These are phyloP conservation scores for Neotoma lepida DNA, from an alignment of 2,113 vertebrate species.

Conservation along the genomic window DNA sequence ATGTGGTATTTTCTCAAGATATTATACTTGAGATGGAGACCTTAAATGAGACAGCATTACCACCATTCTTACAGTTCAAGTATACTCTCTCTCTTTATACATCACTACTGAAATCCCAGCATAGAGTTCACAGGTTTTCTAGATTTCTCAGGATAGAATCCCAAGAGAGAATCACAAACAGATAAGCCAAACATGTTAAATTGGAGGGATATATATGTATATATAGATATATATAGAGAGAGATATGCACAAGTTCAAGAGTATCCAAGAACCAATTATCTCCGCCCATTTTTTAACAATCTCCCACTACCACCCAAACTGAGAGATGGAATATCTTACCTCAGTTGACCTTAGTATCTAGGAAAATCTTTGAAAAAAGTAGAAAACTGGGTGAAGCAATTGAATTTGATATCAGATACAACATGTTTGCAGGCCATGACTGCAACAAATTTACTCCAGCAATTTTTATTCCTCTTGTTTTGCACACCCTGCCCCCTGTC, in stretches of 20 bases:
- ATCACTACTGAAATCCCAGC: neutral
- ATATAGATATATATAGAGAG: neutral
- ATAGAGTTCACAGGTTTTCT: neutral
- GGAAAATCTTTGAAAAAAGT: constrained; percentile 40
- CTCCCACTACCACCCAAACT: neutral
- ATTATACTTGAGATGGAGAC: neutral
- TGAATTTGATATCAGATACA: constrained; percentile 37
- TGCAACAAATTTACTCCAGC: constrained; percentile 11
- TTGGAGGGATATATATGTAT: neutral
- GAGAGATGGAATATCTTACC: constrained; percentile 34
- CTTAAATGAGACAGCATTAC: neutral
- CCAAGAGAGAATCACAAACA: neutral
- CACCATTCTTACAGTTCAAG: neutral
- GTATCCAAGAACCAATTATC: constrained; percentile 3
- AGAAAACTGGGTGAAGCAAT: neutral
- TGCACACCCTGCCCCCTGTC: neutral
- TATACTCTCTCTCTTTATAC: neutral
- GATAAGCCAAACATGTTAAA: neutral
- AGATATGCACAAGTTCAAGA: constrained; percentile 9
- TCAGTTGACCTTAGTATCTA: constrained; percentile 34
- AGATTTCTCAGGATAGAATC: neutral
- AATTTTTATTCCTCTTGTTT: constrained; percentile 51
- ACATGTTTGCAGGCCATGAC: constrained; percentile 28
- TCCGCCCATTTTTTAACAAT: constrained; percentile 53
- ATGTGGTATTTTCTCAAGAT: constrained; percentile 12